Base-by-base conservation (phyloP, 1,140 invertebrate genomes). In the Hyles vespertilio region DNA sequence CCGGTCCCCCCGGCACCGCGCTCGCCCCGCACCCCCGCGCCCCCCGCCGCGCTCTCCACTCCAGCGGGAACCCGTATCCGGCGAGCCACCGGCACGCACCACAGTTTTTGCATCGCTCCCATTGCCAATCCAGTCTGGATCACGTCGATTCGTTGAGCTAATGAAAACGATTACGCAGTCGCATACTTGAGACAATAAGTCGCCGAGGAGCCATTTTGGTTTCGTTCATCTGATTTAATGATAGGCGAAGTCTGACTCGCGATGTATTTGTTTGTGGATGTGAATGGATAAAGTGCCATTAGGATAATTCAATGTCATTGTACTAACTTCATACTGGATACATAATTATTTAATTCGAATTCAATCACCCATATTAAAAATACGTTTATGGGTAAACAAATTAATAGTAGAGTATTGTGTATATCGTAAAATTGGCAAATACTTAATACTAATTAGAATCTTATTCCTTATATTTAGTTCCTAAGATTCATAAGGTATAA, bases 1-100 rank as follows among this genome's bases (percentile, higher is more conserved):
- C 76, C 74, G 68, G 59, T n/a, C 65, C 68, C 58, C 65, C 44
- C 59, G 10, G 36, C 63, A 57, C 58, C 67, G 52, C 73, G 11
- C 59, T 9, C 69, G 69, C 61, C 68, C 56, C 32, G 50, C 22
- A 58, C 57, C 51, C 63, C 53, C 58, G 51, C 63, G 47, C 61
- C 47, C 56, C 63, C 51, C 60, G 32, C 36, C 36, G 36, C 36
- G 33, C 51, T n/a, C 34, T 44, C 32, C 62, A 55, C 63, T 77
- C 78, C 82, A 74, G 65, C 79, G 74, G 84, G 80, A 83, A 81
- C 84, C 81, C 84, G 84, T 87, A 87, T 84, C 79, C 77, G 77
- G 71, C 72, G 70, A 69, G 56, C 65, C 43, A 56, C 65, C 69
- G 67, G 5, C 60, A 56, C 73, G 72, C 78, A 77, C 69, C 75